Percentiles rank a stretch among this genome's conserved stretches.
phyloP scores from a whole-genome alignment of 2,113 vertebrate species.

The Otus sunia region DNA sequence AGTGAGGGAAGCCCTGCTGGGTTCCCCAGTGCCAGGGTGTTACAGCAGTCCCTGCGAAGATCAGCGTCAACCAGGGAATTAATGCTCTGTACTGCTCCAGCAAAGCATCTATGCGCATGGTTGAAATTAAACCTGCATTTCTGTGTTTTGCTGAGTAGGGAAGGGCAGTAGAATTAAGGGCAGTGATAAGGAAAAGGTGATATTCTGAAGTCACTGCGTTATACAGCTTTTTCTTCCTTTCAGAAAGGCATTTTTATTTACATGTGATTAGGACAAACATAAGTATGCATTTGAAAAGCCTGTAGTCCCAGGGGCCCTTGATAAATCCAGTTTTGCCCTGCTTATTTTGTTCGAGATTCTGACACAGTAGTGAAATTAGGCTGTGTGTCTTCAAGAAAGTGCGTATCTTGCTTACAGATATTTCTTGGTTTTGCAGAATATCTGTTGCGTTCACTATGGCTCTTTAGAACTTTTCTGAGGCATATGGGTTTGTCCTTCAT shows the following conservation, averaged over 20 bases:
- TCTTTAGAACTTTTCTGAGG: background rate
- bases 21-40: rapidly evolving
- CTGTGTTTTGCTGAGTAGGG: background rate
- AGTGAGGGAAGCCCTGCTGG: rapidly evolving
- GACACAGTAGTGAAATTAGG: background rate
- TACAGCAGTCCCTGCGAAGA: background rate
- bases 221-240: background rate
- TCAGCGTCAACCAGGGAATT: background rate
- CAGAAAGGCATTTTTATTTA: background rate
- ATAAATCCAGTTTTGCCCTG: background rate
- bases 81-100: background rate
- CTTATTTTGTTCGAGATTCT: background rate
- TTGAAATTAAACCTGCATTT: background rate
- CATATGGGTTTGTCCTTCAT: background rate
- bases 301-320: background rate
- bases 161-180: background rate
- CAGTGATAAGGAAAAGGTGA: background rate
- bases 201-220: background rate
- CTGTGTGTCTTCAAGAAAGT: background rate
- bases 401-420: background rate
- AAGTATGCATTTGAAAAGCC: background rate
- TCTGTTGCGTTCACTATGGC: background rate
- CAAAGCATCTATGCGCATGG: background rate
- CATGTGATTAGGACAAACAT: background rate
- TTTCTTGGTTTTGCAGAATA: background rate